phyloP scores from a whole-genome alignment of 2,113 vertebrate species.

The Apistogramma diplotaenia region DNA sequence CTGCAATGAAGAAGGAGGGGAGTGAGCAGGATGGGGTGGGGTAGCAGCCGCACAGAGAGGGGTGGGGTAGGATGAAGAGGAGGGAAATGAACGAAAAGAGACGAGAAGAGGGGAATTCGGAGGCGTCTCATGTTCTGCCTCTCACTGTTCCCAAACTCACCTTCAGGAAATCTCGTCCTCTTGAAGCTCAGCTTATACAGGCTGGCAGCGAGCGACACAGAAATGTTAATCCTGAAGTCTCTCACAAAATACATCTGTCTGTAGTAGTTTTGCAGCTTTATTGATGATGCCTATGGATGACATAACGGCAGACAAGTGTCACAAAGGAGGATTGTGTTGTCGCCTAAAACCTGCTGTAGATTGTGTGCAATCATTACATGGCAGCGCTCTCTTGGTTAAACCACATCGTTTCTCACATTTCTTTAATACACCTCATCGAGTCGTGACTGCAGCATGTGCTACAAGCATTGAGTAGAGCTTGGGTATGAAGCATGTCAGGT shows the following conservation, averaged over 20 bases:
- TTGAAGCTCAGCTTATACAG: neutral
- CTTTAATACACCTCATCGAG: neutral
- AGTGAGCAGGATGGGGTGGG: conserved; percentile 74
- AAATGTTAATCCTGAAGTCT: conserved; percentile 3
- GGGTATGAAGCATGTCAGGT: conserved; percentile 13
- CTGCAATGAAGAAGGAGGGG: conserved; percentile 66
- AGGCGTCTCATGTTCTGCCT: conserved; percentile 32
- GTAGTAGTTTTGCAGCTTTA: neutral
- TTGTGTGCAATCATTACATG: conserved; percentile 24
- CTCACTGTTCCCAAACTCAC: conserved; percentile 2
- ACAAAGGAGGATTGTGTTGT: conserved; percentile 30
- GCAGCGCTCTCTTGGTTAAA: conserved; percentile 34
- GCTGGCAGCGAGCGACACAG: neutral
- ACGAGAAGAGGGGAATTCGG: conserved; percentile 33
- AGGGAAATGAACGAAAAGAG: conserved; percentile 35
- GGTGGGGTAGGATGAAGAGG: conserved; percentile 62
- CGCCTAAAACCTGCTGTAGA: neutral
- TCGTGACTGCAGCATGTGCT: conserved; percentile 13
- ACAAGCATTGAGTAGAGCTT: conserved; percentile 1
- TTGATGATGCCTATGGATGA: conserved; percentile 24
- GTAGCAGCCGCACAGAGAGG: conserved; percentile 53
- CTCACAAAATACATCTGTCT: neutral
- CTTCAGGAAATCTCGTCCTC: conserved; percentile 18
- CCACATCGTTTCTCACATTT: conserved; percentile 35
- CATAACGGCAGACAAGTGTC: conserved; percentile 22